These are phyloP conservation scores for Stichodactyla helianthus DNA, from an alignment of 64 coral and sea anemone genomes.

Conservation along the genomic window DNA sequence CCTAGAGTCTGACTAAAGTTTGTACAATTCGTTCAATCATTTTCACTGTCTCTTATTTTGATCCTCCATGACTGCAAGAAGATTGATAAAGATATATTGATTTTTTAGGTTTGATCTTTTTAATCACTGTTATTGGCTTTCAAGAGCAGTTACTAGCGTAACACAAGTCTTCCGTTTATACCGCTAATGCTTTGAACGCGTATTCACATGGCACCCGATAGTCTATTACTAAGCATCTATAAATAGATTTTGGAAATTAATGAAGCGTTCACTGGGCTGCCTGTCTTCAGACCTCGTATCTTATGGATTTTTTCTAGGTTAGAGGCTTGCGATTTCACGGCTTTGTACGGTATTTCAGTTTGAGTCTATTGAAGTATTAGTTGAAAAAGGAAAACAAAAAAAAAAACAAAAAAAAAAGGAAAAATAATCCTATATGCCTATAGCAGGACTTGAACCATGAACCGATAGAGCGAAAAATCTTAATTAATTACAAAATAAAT, in stretches of 20 bases:
- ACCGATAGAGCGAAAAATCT: no score
- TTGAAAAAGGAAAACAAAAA: no score
- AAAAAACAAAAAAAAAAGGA: no score
- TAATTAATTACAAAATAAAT: no score
- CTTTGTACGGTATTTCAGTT: no score
- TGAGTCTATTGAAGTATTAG: no score
- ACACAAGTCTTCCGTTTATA: not conserved
- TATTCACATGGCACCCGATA: not conserved
- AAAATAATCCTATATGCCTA: no score
- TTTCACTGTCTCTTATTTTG: not conserved
- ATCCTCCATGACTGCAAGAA: not conserved
- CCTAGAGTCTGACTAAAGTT: not conserved
- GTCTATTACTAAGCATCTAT: not conserved
- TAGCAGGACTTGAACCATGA: no score
- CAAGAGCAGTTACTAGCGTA: not conserved
- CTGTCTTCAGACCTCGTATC: no score
- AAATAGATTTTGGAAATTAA: not conserved
- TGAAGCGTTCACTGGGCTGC: no score
- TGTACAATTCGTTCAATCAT: not conserved
- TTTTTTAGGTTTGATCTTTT: not conserved
- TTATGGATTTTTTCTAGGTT: no score
- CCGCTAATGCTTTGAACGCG: not conserved
- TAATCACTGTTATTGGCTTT: not conserved
- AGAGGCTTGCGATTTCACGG: no score
- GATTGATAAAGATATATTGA: not conserved